These are phyloP conservation scores for Cancer borealis DNA, from an alignment of 2,888 invertebrate genomes.

Conservation along the genomic window DNA sequence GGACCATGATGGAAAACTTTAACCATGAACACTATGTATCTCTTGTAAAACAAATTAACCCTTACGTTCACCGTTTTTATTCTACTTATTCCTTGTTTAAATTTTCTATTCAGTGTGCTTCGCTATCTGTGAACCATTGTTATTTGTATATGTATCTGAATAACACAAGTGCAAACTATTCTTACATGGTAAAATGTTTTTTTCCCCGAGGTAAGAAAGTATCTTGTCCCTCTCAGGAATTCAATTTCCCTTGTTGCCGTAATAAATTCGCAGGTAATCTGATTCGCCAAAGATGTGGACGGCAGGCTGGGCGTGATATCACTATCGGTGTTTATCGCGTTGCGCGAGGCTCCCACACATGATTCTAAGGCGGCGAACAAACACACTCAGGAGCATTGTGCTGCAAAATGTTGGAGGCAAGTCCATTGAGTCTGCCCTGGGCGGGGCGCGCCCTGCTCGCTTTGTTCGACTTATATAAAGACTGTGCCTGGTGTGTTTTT, in stretches of 20 bases:
- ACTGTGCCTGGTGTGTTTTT: background rate
- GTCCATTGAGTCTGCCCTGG: background rate
- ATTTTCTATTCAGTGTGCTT: background rate
- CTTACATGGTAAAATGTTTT: background rate
- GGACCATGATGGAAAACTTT: background rate
- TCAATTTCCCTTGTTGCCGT: conserved; percentile 12
- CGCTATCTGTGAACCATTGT: background rate
- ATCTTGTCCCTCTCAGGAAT: conserved; percentile 21
- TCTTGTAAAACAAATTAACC: background rate
- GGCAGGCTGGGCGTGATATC: background rate
- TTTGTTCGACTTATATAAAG: background rate
- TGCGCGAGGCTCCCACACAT: background rate
- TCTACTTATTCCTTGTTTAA: background rate
- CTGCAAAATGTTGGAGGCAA: conserved; percentile 7
- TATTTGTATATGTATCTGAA: background rate
- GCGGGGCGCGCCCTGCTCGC: background rate
- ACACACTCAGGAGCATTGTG: background rate
- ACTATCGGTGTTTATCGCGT: background rate
- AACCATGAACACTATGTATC: background rate
- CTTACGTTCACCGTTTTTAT: background rate
- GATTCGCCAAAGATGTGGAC: background rate
- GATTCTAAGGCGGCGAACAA: background rate
- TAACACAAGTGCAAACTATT: background rate
- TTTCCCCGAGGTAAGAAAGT: background rate
- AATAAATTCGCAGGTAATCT: background rate